Conservation (phyloP, 2,797 vertebrate species). For the Acipenser ruthenus region DNA sequence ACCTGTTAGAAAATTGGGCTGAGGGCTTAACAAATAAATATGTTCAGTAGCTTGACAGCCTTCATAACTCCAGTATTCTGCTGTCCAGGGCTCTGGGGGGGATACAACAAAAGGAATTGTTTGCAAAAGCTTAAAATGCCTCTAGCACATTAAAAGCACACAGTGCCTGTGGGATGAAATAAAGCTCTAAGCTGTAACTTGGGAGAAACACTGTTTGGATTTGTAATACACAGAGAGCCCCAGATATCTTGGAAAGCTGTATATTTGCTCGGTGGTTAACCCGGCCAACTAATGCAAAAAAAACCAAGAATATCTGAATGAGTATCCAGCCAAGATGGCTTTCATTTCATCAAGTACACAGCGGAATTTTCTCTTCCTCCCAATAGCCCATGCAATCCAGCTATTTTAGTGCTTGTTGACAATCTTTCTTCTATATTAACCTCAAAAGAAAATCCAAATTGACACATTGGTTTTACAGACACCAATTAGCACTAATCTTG, state of each 20-base stretch:
- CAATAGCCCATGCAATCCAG: no score
- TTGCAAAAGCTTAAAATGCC: conserved; percentile 2
- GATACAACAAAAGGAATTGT: conserved; percentile 6
- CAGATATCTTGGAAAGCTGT: background rate
- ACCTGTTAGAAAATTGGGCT: no score
- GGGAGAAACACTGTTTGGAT: background rate
- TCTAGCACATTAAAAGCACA: background rate
- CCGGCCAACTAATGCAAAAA: background rate
- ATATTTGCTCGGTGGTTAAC: conserved; percentile 1
- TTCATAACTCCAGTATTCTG: background rate
- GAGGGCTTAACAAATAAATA: no score
- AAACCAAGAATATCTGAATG: background rate
- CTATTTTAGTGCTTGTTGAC: background rate
- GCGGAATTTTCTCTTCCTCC: no score
- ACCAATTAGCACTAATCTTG: no score
- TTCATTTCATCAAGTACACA: no score
- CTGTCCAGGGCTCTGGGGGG: background rate
- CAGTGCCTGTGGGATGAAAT: background rate
- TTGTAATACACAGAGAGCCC: background rate
- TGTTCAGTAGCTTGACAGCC: background rate
- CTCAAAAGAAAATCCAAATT: background rate
- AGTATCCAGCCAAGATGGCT: no score
- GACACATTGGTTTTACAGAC: background rate
- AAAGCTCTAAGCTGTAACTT: conserved; percentile 3
- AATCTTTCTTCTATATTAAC: background rate